Base-by-base conservation (phyloP, 2,113 vertebrate genomes). In the Emydura subglobosa region DNA sequence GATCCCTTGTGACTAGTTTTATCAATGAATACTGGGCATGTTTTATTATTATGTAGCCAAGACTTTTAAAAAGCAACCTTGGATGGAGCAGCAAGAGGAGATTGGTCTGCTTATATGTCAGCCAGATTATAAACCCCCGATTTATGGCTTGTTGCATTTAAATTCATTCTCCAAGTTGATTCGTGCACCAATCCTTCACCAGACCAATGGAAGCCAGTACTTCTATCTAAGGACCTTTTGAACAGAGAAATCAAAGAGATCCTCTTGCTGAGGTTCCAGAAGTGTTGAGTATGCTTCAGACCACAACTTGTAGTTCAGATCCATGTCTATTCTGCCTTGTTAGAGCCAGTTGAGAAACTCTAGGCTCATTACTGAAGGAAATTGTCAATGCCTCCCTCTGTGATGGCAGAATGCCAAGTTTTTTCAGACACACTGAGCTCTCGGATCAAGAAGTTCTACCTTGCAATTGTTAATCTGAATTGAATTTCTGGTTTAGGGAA, bases 161-260 rank as follows among this genome's bases (percentile, higher is more conserved):
- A 89, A 61, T 1, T 80, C 12, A 25, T 5, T 5, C 7, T 47
- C 1, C 0, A 0, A 42, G 29, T 10, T 72, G 10, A 78, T 5
- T 7, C 39, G 5, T 34, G 11, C 50, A 65, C 29, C 68, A 87
- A 7, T 50, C 85, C 89, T 42, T 87, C 12, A 27, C 47, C 55
- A 27, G 55, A 57, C 55, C 55, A 57, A 27, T 57, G 55, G 55
- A 57, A 27, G 55, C 24, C 55, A 27, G 25, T 57, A 57, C 10
- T 25, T 57, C 24, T 27, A 27, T 57, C 25, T 57, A 57, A 57
- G 55, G 22, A 57, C 55, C 55, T 57, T 57, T 24, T 57, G 55
- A 57, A 24, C 25, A 10, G 25, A 57, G 25, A 57, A 55, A 57
- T 25, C 22, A 10, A 57, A 57, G 55, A 39, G 39, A 9, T 65